Evolutionary conservation across 2,113 vertebrate species (phyloP).

Genomic region (Elgaria multicarinata): DNA sequence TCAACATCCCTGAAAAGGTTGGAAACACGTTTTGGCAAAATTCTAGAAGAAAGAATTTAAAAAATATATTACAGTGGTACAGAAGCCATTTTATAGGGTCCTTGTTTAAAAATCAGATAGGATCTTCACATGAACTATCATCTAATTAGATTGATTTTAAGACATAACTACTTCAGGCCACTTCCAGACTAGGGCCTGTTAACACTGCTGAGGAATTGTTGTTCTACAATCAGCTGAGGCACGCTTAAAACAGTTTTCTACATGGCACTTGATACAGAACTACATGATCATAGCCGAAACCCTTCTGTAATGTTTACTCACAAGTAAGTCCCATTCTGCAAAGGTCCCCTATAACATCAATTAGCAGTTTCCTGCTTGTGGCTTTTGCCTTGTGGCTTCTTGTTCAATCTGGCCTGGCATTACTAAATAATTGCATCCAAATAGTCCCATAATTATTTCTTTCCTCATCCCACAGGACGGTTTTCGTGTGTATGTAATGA

Average conservation of each 20-base stretch:
- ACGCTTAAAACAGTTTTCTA: background rate
- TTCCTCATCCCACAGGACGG: background rate
- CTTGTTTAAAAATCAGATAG: background rate
- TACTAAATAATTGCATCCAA: background rate
- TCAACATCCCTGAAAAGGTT: no score
- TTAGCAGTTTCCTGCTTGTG: background rate
- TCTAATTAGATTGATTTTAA: background rate
- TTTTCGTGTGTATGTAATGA: no score
- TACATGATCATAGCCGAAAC: background rate
- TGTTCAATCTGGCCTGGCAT: background rate
- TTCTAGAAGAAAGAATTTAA: slow-evolving; percentile 60
- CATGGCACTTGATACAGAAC: background rate
- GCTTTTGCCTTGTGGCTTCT: background rate
- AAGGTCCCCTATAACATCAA: background rate
- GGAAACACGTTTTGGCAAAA: slow-evolving; percentile 70
- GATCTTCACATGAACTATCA: background rate
- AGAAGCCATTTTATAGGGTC: background rate
- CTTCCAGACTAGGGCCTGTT: background rate
- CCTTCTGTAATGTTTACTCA: background rate
- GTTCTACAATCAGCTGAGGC: background rate
- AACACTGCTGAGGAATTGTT: background rate
- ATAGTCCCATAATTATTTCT: background rate
- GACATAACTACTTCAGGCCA: background rate
- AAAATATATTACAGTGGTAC: background rate
- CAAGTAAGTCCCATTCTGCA: background rate